Evolutionary conservation across 1,140 invertebrate species (phyloP), one percentile per base, ranked within the genome.

Genomic region (Leptinotarsa lineolata): DNA sequence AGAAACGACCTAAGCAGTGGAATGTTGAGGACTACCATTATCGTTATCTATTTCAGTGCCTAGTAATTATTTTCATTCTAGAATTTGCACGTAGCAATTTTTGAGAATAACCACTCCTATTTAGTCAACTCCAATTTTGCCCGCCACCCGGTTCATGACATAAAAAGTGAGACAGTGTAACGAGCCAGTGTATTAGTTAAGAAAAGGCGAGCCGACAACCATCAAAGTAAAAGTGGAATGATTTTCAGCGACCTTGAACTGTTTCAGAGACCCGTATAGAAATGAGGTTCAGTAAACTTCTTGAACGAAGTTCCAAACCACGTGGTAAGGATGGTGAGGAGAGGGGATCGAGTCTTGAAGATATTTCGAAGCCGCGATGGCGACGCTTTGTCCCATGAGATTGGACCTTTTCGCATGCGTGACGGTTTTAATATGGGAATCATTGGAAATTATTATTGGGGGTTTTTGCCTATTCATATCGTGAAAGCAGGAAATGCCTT

Each of bases 201-300:
- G 30, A 39, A 54, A 54, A 4, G 15, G 4, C n/a, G 3, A 54
- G 15, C 48, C 48, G 48, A 54, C 48, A 54, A 54, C 16, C 48
- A 54, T 54, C 60, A 63, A 63, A 24, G 60, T 63, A 63, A 63
- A 63, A 63, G 60, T 63, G 60, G 22, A 63, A 66, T 18, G 22
- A 39, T 39, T 66, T 66, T 66, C 64, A 66, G 30, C 11, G 22
- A 66, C 64, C 64, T 66, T 66, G 64, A 54, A 66, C 64, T n/a
- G 64, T 46, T 66, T 66, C 64, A 66, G 64, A 66, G 60, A 18
- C n/a, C 15, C 64, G n/a, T 30, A 30, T 16, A 66, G n/a, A 66
- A 30, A 24, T 66, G 22, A 11, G 64, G 64, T 66, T 66, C 64
- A 66, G 64, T 66, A 66, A 66, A 66, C 64, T 66, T 39, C 22